Base-by-base conservation (phyloP, 2,888 invertebrate species). In the Gibbula magus region DNA sequence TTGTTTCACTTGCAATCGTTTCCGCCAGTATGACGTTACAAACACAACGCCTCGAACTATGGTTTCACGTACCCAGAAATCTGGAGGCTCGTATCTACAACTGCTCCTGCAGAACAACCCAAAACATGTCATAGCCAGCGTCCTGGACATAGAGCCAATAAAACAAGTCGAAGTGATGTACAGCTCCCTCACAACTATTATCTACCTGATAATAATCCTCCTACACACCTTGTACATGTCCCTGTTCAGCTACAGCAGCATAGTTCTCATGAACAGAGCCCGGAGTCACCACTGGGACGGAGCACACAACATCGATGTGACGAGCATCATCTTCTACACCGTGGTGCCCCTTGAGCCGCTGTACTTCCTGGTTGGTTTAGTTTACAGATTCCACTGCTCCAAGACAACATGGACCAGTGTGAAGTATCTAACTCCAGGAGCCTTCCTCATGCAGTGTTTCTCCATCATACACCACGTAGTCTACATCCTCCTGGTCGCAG, bases 141-240 rank as follows among this genome's bases (percentile, higher is more conserved):
- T 91, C 51, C 83, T 91, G 7, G 88, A 90, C 78, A 82, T 91
- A 22, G 83, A 85, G 22, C 89, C 91, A 1, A 82, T 91, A 7
- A 82, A 81, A 35, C 80, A 87, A 53, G 82, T 91, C 20, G 88
- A 89, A 45, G 66, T 79, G 25, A 86, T 89, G 74, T 90, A 90
- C 79, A 89, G 86, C 80, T 83, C 78, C 0, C 84, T 87, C 74
- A 89, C 88, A 39, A 86, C 88, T 51, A 87, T 87, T 84, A 87
- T 87, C 2, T 91, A 88, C 78, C 82, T 82, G 0, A 52, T 87
- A 1, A 78, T 91, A 10, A 87, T 90, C 85, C 3, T 88, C 3
- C 67, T 89, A 16, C 91, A 91, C 76, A 85, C 91, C 8, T 56
- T 82, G 2, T 91, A 91, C 81, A 91, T 91, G 91, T 81, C 82